Base-by-base conservation (phyloP, 53 echinoderm and acorn worm species). In the Mesocentrotus franciscanus region DNA sequence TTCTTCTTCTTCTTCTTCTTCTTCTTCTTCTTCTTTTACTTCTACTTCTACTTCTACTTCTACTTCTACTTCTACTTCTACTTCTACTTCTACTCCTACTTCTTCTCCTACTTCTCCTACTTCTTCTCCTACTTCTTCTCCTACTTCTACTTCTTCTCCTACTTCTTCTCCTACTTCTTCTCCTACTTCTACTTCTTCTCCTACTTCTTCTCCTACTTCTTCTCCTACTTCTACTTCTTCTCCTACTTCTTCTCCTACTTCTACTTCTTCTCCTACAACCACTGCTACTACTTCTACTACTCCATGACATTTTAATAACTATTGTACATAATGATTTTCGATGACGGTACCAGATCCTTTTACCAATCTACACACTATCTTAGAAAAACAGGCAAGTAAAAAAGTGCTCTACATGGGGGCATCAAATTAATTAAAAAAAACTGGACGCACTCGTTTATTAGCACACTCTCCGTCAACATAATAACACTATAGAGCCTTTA, bases 51-150 rank as follows among this genome's bases (percentile, higher is more conserved):
- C 90, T 59, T 16, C 30, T 58, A 56, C 90, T 58, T 12, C 60
- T 56, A 6, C 57, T 90, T 4, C 60, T 90, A 56, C 60, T 90
- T 3, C 60, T 59, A 17, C 60, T 90, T 4, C 57, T 90, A 10
- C 60, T 90, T 3, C 90, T 90, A 17, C 90, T 90, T 4, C 60
- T 90, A 17, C 60, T 90, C 4, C 42, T 39, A 17, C 90, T 59
- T 10, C 58, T 59, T 12, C 60, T 59, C 3, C 60, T 59, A 56
- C 90, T 22, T 58, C 60, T 59, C 4, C 60, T 22, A 26, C 60
- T 59, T 12, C 92, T 71, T 70, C 92, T 71, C 6, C 92, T 27
- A 68, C 92, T 71, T 70, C 92, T 71, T 92, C 92, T 71, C 32
- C 92, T 71, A 11, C 71, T 35, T 92, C 92, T 71, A 11, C 71